Base-by-base conservation (phyloP, 2,888 invertebrate genomes). In the Macrosoma leucophasiata region DNA sequence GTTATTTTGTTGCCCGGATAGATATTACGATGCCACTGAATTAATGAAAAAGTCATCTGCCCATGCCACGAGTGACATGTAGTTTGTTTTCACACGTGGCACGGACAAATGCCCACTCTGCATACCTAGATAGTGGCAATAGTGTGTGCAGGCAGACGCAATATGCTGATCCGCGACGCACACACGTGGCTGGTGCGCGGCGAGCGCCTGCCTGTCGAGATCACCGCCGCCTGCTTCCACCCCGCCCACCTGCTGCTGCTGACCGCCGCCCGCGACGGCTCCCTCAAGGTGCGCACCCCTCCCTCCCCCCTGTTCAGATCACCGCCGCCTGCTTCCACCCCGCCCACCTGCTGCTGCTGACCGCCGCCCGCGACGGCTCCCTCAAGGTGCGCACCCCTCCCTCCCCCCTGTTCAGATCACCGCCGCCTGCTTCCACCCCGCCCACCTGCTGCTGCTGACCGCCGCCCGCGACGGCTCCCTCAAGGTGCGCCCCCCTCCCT, bases 201-300 rank as follows among this genome's bases (percentile, higher is more conserved):
- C 0, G 89, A 90, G 60, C 71, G 81, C 17, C 75, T 87, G 39
- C 87, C 89, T 1, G 86, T 92, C 26, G 92, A 91, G 78, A 91
- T 94, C 44, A 93, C 93, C 1, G 89, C 91, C 3, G 91, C 90
- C 13, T 88, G 89, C 52, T 94, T 93, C 65, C 92, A 94, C 73
- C 89, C 90, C 0, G 88, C 90, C 12, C 78, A 87, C 47, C 91
- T 92, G 58, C 85, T 92, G 36, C 78, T 95, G 14, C 67, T 93
- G 35, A 94, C 94, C 0, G 94, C 93, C 1, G 94, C 92, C 0
- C 86, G 90, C 29, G 90, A 93, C 63, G 95, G 95, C 7, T 87
- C 90, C 0, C 75, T 95, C 4, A 92, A 91, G 79, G 85, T 77
- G 23, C 12, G 5, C 17, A 7, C 17, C 17, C 4, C 17, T 2